phyloP scores from a whole-genome alignment of 2,888 invertebrate genomes.

The Aspidapion aeneum region DNA sequence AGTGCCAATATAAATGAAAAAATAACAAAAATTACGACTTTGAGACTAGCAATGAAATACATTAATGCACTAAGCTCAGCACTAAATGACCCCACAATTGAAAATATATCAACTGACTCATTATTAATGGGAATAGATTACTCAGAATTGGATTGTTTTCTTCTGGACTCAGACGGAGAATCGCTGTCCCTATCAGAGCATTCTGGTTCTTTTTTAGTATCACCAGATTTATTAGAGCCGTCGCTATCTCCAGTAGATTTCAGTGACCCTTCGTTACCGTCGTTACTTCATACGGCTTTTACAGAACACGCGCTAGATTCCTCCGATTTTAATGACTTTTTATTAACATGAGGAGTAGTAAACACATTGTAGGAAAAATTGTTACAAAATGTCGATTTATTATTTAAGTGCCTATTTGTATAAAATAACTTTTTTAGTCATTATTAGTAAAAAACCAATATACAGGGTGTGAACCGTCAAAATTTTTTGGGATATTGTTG shows the following conservation, averaged over 20 bases:
- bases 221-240: conserved; percentile 50
- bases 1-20: conserved; percentile 65
- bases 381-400: conserved; percentile 10
- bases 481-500: no score
- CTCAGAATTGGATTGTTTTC: conserved; percentile 47
- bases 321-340: conserved; percentile 45
- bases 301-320: conserved; percentile 42
- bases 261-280: conserved; percentile 42
- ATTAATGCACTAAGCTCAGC: conserved; percentile 72
- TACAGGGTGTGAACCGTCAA: no score
- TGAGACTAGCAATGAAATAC: conserved; percentile 84
- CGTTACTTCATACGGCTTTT: conserved; percentile 44
- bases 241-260: conserved; percentile 58
- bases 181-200: conserved; percentile 46
- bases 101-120: neutral
- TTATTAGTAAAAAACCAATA: neutral
- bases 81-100: conserved; percentile 40
- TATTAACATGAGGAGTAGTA: conserved; percentile 40
- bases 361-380: conserved; percentile 7
- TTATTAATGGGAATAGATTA: conserved; percentile 34
- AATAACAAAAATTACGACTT: conserved; percentile 85
- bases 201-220: conserved; percentile 48
- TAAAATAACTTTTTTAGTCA: neutral
- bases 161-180: conserved; percentile 56
- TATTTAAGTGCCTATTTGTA: conserved; percentile 6